Base-by-base conservation (phyloP, 1,140 invertebrate species). In the Drosophila orena region DNA sequence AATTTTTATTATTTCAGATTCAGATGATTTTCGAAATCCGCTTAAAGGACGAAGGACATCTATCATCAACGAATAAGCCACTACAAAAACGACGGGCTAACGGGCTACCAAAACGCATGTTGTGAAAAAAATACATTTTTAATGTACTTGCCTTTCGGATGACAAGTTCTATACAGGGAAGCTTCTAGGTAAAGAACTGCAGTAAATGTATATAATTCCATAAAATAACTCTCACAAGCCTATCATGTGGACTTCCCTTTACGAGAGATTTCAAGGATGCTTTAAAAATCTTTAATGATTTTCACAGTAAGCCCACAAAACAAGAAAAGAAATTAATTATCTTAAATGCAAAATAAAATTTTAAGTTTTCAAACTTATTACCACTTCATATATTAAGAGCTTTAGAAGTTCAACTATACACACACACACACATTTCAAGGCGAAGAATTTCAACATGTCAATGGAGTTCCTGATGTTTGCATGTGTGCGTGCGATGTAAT, bases 51-150 rank as follows among this genome's bases (percentile, higher is more conserved):
- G 20, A 22, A 50, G 22, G 38, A 38, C 10, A 30, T 10, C 7
- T 2, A 30, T 30, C 8, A 30, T 27, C 24, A 6, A 27, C 1
- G 24, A 27, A 27, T 27, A 27, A 27, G 7, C 30, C 3, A 30
- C 7, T 3, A 30, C 3, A 50, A 17, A 56, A 27, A 37, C 34
- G 22, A 30, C 49, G 44, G 11, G 56, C 43, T 38, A 69, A 17
- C 30, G 56, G n/a, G 73, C 46, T 86, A 65, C 54, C 81, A 68
- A 75, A 86, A 81, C 79, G 78, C 65, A 86, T 81, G 78, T 86
- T 88, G 65, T 54, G 58, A 83, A 81, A 76, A 62, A 88, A 62
- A 88, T 88, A 53, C 77, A 88, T 89, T 77, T 88, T 83, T 79
- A 79, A 89, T 86, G 69, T 76, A 75, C 79, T 76, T 56, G 64